phyloP scores from a whole-genome alignment of 1,140 invertebrate genomes.

The Bombus waltoni region DNA sequence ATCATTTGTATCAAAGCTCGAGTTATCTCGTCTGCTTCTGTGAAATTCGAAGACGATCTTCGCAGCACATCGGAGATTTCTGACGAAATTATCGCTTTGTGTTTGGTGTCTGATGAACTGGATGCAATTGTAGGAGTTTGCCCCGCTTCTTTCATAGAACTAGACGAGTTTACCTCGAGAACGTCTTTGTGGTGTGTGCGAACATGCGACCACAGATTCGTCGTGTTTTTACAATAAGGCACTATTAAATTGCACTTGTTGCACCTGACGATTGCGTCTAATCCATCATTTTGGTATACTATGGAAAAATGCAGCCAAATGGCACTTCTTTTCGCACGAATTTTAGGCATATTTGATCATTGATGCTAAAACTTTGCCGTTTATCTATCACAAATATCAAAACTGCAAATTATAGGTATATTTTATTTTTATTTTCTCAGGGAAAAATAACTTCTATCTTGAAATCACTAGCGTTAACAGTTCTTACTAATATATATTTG shows the following conservation, averaged over 20 bases:
- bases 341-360: not conserved
- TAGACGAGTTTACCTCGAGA: not conserved
- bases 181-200: not conserved
- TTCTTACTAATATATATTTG: no score
- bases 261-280: not conserved
- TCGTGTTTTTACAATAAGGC: not conserved
- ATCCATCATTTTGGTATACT: not conserved
- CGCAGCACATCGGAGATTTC: accelerated
- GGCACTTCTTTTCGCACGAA: not conserved
- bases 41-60: no score
- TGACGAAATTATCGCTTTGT: not conserved
- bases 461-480: no score
- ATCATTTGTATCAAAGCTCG: not conserved
- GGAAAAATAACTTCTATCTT: no score
- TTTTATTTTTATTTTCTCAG: no score
- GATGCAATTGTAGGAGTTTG: not conserved
- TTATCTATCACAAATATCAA: no score
- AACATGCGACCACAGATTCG: not conserved
- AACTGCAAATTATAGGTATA: no score
- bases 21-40: not conserved
- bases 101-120: not conserved
- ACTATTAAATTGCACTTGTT: not conserved
- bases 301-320: not conserved
- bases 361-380: not conserved
- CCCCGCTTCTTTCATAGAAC: no score